phyloP scores from a whole-genome alignment of 2,888 invertebrate species.

The Allacma fusca region DNA sequence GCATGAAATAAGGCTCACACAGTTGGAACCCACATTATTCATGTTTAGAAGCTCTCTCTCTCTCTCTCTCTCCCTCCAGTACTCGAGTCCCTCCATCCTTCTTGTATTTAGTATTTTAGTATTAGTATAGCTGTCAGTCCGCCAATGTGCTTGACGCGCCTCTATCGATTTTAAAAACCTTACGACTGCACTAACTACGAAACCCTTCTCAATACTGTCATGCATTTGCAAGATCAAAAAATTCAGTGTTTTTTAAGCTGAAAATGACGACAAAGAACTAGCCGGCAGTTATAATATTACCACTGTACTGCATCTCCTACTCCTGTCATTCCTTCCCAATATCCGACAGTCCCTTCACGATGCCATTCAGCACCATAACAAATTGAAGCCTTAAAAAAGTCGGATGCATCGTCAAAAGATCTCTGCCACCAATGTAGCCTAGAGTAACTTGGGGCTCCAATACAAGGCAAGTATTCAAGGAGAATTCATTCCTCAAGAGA shows the following conservation, averaged over 20 bases:
- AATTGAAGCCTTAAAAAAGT: not conserved
- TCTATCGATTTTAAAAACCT: constrained; percentile 26
- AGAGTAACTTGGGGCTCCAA: too few species aligned
- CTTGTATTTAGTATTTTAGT: too few species aligned
- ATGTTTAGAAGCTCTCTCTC: too few species aligned
- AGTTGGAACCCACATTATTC: too few species aligned
- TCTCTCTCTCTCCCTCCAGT: not conserved
- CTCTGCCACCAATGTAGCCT: not conserved
- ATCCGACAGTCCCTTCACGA: constrained; percentile 13
- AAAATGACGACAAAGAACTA: too few species aligned
- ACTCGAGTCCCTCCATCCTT: too few species aligned
- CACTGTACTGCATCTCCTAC: too few species aligned
- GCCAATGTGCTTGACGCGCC: constrained; percentile 30
- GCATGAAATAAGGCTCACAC: too few species aligned
- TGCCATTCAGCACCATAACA: too few species aligned
- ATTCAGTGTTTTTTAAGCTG: too few species aligned
- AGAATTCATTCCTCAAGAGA: not conserved
- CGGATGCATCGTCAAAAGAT: not conserved
- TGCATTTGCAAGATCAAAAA: not conserved
- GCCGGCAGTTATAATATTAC: too few species aligned
- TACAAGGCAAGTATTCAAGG: not conserved
- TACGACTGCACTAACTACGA: not conserved
- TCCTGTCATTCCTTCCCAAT: not conserved
- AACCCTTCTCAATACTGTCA: not conserved
- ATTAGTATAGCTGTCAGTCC: not conserved